A percentile compares a stretch with the other conserved stretches of the same genome.
phyloP scores from a whole-genome alignment of 1,140 invertebrate genomes.

The Dendrolimus kikuchii region DNA sequence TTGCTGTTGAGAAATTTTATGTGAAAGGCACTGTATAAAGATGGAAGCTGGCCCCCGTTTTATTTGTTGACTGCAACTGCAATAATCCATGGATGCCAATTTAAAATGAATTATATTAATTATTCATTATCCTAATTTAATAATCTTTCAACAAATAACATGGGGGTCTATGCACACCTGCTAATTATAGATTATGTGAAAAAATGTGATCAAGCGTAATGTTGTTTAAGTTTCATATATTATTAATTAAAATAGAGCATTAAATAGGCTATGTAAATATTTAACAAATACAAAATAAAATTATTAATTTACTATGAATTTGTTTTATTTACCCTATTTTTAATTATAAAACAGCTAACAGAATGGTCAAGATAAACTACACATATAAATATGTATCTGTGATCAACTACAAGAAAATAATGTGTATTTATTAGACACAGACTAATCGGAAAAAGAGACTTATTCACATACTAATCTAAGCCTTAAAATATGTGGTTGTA shows the following conservation, averaged over 20 bases:
- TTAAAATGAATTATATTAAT: too few relatives aligned
- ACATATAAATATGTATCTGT: not conserved
- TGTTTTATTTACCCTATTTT: conserved; percentile 13
- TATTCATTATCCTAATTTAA: too few relatives aligned
- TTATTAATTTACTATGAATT: conserved; percentile 64
- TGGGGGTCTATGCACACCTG: too few relatives aligned
- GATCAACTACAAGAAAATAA: too few relatives aligned
- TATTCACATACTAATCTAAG: too few relatives aligned
- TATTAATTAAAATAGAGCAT: conserved; percentile 51
- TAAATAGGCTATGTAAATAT: conserved; percentile 61
- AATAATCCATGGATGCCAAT: too few relatives aligned
- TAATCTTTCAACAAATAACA: too few relatives aligned
- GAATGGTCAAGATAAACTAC: not conserved
- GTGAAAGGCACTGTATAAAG: conserved; percentile 10
- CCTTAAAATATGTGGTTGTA: too few relatives aligned
- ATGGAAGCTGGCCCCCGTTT: conserved; percentile 4
- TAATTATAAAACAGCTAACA: not conserved
- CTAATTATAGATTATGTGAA: conserved; percentile 9
- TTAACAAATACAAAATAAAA: conserved; percentile 64
- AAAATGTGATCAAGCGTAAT: conserved; percentile 57
- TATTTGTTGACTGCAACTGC: conserved; percentile 10
- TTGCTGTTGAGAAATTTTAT: conserved; percentile 31
- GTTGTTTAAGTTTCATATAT: conserved; percentile 66
- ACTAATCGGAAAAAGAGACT: too few relatives aligned
- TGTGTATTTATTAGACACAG: too few relatives aligned